Evolutionary conservation across 2,888 invertebrate species (phyloP), one percentile per base, ranked within the genome.

Genomic region (Apomyelois bistriatella): DNA sequence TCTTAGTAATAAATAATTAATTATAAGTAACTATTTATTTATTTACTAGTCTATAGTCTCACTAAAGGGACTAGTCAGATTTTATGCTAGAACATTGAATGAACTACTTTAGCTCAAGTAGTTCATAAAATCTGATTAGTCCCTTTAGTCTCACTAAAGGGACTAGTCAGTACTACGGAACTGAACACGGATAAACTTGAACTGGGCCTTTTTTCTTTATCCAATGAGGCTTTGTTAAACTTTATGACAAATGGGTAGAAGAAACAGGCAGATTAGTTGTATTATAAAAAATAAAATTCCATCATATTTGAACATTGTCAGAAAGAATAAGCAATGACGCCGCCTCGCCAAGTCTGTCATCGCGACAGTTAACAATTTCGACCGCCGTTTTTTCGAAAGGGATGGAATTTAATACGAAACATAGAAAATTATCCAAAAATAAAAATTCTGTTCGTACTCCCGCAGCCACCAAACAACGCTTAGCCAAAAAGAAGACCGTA

Each of bases 351-450:
- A 74, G 64, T 75, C 78, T 85, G 86, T 85, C 88, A 82, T 74
- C 79, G 74, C 76, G 87, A 88, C 87, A 87, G 79, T 78, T 81
- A 80, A 79, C 79, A 85, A 79, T 87, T 88, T 89, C 83, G 86
- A 89, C 86, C 85, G 82, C 87, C 84, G 85, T 84, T 86, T 86
- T 88, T 89, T 86, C 85, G 76, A 84, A 88, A 88, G 89, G 86
- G 79, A 90, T 90, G 90, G 90, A 90, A 89, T 88, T 87, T 81
- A 88, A 86, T 85, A 81, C 89, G 86, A 90, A 89, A 88, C 88
- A 86, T 76, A 81, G 89, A 83, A 90, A 89, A 90, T 86, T 89
- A 82, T 82, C 82, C 75, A 90, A 89, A 88, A 85, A 77, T 75
- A 90, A 89, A 89, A 89, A 87, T 87, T 89, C 85, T 74, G 77